Evolutionary conservation across 2,797 vertebrate species (phyloP).

Genomic region (Gymnodraco acuticeps): DNA sequence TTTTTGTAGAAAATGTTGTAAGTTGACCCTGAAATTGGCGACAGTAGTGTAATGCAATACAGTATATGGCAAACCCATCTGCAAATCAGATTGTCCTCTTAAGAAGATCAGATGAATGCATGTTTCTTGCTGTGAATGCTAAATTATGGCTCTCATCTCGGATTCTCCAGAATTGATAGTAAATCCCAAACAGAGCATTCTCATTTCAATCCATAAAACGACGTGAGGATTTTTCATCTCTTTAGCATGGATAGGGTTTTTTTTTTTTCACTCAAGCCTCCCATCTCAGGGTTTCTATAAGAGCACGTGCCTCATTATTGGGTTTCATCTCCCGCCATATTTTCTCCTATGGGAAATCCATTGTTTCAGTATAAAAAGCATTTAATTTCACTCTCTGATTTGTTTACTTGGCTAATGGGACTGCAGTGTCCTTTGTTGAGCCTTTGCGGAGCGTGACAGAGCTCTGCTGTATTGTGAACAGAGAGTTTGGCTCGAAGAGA

Average conservation of each 20-base stretch:
- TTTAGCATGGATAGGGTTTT: slow-evolving; percentile 40
- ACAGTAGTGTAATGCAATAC: slow-evolving; percentile 29
- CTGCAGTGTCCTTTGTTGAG: slow-evolving; percentile 78
- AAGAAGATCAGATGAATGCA: slow-evolving; percentile 50
- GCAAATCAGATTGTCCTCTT: slow-evolving; percentile 59
- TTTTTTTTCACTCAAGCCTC: slow-evolving; percentile 57
- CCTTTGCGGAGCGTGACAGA: slow-evolving; percentile 75
- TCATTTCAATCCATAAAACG: slow-evolving; percentile 70
- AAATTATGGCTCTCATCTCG: slow-evolving; percentile 41
- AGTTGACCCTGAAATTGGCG: slow-evolving; percentile 48
- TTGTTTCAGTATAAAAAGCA: slow-evolving; percentile 80
- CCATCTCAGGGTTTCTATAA: slow-evolving; percentile 66
- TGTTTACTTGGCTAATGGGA: slow-evolving; percentile 82
- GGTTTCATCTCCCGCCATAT: slow-evolving; percentile 76
- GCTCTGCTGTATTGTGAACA: slow-evolving; percentile 62
- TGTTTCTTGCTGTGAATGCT: slow-evolving; percentile 47
- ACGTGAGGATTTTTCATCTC: slow-evolving; percentile 60
- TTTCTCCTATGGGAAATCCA: slow-evolving; percentile 77
- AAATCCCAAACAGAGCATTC: slow-evolving; percentile 60
- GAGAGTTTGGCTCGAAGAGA: slow-evolving; percentile 73
- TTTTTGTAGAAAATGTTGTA: slow-evolving; percentile 41
- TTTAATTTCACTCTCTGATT: slow-evolving; percentile 81
- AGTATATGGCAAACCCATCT: slow-evolving; percentile 32
- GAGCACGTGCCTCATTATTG: slow-evolving; percentile 72
- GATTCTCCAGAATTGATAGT: slow-evolving; percentile 38